Base-by-base conservation (phyloP, 2,113 vertebrate genomes). In the Dendrocopos noguchii region DNA sequence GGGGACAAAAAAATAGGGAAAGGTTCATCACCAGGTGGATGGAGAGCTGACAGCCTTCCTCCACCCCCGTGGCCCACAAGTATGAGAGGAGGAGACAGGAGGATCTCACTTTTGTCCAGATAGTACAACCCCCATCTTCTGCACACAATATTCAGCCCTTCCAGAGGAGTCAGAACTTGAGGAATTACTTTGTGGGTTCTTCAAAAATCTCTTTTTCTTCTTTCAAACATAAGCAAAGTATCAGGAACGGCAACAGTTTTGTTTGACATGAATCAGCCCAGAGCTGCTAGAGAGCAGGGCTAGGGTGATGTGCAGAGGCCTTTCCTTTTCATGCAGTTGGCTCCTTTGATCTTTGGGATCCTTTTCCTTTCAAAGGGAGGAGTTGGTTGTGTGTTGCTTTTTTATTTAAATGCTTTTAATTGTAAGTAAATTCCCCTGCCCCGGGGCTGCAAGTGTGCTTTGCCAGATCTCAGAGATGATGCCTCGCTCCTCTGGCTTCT, bases 401-500 rank as follows among this genome's bases (percentile, higher is more conserved):
- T 83, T 57, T 19, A 78, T 92, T 86, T 85, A 56, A 21, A 14
- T 50, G 80, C 73, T 52, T 7, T 1, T 10, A 52, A 61, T 31
- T n/a, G 39, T 92, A 88, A 92, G 88, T 82, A 82, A 66, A 66
- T 88, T 72, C 42, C 27, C 7, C 91, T 56, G 87, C 85, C 76
- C 33, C 52, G 63, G 72, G 75, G 65, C 42, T 53, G 75, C 29
- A 59, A 47, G 64, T 0, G 3, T 33, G 52, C 68, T 83, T 28
- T 74, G 52, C 65, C 60, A 85, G 56, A 31, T 70, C 75, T 64
- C 31, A 20, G 7, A 53, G 18, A 24, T 20, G 25, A 19, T 29
- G 33, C 59, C 44, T 95, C 33, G 27, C 12, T 66, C 33, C 70
- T n/a, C 4, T 59, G 68, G 7, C 42, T 56, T 59, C 78, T 44